Conservation (phyloP, 2,113 vertebrate genomes). For the Atlantisia rogersi region DNA sequence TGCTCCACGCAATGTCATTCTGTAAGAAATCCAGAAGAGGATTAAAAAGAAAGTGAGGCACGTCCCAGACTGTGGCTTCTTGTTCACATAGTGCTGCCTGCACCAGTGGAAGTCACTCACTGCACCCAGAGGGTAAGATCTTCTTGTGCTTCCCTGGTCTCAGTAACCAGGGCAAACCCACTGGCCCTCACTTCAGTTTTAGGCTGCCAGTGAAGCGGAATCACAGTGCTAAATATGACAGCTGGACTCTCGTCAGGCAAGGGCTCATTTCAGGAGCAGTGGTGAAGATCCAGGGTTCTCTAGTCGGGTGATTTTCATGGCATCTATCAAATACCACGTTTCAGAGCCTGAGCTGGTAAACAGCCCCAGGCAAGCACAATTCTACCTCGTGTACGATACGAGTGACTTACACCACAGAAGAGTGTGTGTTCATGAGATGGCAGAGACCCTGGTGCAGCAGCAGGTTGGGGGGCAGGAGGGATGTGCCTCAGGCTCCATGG, state of each 20-base stretch:
- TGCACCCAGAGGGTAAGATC: neutral
- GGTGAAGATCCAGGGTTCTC: neutral
- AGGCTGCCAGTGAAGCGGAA: neutral
- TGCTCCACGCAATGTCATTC: neutral
- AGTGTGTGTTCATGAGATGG: fast-evolving
- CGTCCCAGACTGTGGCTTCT: neutral
- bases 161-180: neutral
- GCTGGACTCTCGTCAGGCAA: neutral
- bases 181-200: neutral
- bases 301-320: neutral
- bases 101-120: neutral
- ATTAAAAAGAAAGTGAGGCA: neutral
- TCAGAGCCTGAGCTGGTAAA: neutral
- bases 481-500: neutral
- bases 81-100: neutral
- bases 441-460: neutral
- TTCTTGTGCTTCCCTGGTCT: neutral
- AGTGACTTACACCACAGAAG: neutral
- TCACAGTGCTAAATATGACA: neutral
- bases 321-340: neutral
- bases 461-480: neutral
- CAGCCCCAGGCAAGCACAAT: no score
- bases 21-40: neutral
- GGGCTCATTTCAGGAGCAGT: neutral
- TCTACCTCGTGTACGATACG: fast-evolving